These are phyloP conservation scores for Beroe ovata DNA, from an alignment of 37 sponge, comb jelly and placozoan genomes.

Conservation along the genomic window DNA sequence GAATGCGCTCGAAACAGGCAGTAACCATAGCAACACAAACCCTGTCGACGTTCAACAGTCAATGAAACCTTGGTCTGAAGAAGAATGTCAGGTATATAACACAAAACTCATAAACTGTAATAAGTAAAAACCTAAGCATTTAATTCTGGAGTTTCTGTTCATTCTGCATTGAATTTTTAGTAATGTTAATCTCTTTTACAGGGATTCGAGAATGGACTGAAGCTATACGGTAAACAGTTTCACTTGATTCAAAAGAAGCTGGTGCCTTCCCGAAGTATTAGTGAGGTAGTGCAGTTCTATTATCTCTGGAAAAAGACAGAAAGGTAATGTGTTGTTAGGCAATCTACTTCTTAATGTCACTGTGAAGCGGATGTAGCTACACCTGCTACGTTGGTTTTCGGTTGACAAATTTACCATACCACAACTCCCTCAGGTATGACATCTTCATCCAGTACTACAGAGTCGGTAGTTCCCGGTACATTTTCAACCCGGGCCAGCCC, in stretches of 20 bases:
- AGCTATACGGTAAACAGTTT: slow-evolving; percentile 51
- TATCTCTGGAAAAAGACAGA: slow-evolving; percentile 98
- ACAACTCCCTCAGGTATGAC: slow-evolving; percentile 53
- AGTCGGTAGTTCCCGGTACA: slow-evolving; percentile 4
- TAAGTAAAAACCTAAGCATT: too few relatives aligned
- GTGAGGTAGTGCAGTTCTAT: slow-evolving; percentile 90
- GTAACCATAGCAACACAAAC: neutral
- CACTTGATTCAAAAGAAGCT: slow-evolving; percentile 66
- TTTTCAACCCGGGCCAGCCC: slow-evolving; percentile 64
- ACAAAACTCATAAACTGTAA: too few relatives aligned
- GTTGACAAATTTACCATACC: too few relatives aligned
- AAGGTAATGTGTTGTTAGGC: too few relatives aligned
- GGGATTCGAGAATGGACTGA: slow-evolving; percentile 27
- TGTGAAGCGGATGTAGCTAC: too few relatives aligned
- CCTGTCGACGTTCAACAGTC: neutral
- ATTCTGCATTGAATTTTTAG: too few relatives aligned
- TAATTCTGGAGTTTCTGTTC: too few relatives aligned
- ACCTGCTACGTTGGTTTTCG: too few relatives aligned
- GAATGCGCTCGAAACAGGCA: neutral
- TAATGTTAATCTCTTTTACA: too few relatives aligned
- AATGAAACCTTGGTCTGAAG: slow-evolving; percentile 51
- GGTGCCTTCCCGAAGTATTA: slow-evolving; percentile 81
- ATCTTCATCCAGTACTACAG: slow-evolving; percentile 52
- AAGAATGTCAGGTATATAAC: slow-evolving; percentile 61
- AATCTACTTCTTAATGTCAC: too few relatives aligned